phyloP scores from a whole-genome alignment of 2,113 vertebrate species.

The Embiotoca jacksoni region DNA sequence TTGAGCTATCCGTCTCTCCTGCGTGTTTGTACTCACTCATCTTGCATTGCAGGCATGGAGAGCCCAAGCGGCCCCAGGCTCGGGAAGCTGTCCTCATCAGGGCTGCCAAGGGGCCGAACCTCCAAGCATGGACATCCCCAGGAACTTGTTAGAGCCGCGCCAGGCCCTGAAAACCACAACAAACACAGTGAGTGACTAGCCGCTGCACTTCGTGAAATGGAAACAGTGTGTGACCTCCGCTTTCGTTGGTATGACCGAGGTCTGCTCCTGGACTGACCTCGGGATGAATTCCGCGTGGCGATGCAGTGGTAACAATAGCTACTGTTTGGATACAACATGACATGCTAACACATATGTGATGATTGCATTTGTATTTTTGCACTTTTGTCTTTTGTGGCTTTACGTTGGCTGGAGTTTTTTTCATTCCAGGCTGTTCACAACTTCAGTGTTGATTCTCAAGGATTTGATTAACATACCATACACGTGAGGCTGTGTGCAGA shows the following conservation, averaged over 20 bases:
- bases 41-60: conserved; percentile 88
- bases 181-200: conserved; percentile 87
- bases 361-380: not conserved
- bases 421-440: not conserved
- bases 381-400: not conserved
- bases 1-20: conserved; percentile 22
- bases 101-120: conserved; percentile 82
- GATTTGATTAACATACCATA: conserved; percentile 30
- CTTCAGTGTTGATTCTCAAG: not conserved
- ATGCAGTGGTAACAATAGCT: conserved; percentile 12
- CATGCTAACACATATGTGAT: conserved; percentile 11
- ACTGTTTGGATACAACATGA: conserved; percentile 7
- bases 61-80: conserved; percentile 88
- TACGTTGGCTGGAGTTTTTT: conserved; percentile 4
- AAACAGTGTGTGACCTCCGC: conserved; percentile 26
- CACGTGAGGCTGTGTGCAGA: not conserved
- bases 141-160: conserved; percentile 80
- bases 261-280: conserved; percentile 14
- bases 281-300: conserved; percentile 18
- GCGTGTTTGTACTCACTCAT: conserved; percentile 48
- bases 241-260: conserved; percentile 32
- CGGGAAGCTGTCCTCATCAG: conserved; percentile 87
- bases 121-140: conserved; percentile 86
- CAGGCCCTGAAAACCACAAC: conserved; percentile 82
- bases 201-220: not conserved